Evolutionary conservation across 1,140 invertebrate species (phyloP), one percentile per base, ranked within the genome.

Genomic region (Chelonus insularis): DNA sequence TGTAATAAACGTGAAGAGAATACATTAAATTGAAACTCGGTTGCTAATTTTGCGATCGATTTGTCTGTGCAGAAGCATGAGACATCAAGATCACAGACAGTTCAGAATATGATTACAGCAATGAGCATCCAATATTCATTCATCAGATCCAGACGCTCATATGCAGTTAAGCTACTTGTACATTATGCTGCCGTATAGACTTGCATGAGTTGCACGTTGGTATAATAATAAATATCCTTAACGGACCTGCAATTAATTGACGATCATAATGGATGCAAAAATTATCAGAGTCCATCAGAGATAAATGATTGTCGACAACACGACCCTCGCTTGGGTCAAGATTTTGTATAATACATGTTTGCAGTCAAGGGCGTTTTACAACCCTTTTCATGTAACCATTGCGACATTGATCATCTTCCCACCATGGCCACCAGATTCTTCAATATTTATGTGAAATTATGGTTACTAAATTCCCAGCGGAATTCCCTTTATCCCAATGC

Each of bases 1-100:
- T 7, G 25, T 29, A 29, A 7, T 29, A 37, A 20, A 68, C 69
- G 72, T 75, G 73, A 60, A 12, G 5, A 9, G 69, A 68, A 74
- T 72, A 37, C 36, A 37, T 37, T 9, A 37, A 9, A 6, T 2
- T 37, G 11, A 9, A 37, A 12, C 11, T 12, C 2, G 36, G 7
- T 29, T 7, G 25, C 3, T 29, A 29, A 29, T 29, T 4, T 7
- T 4, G 7, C 3, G 3, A 29, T 29, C 25, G 25, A 29, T 29
- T 29, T 29, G 25, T 29, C 25, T 29, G 25, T 29, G 7, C 25
- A 29, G 25, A 29, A 29, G 7, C 25, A 29, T 29, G 50, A 32
- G 14, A 34, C 11, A 57, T 47, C 14, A 12, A 25, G 16, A 47
- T 41, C 4, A 39, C 32, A 20, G 20, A 55, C 16, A 23, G 16